Percentiles rank a stretch among this genome's conserved stretches.
Conservation (phyloP, 23 tunicate species). For the Halocynthia roretzi region DNA sequence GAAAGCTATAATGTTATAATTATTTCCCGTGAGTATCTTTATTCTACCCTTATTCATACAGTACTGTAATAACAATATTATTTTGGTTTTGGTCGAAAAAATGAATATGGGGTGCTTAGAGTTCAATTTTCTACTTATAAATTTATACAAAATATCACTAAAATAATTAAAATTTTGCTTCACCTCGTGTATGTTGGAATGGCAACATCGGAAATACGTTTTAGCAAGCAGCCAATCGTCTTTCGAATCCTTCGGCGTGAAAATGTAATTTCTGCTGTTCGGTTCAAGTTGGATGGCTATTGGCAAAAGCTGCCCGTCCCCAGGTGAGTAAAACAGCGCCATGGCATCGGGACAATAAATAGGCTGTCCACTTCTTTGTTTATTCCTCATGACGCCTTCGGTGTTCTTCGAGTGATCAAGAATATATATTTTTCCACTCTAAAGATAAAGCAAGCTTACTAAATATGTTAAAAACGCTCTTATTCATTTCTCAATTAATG, state of each 20-base stretch:
- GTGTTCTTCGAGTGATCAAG: slow-evolving; percentile 13
- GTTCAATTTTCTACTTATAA: too few species aligned
- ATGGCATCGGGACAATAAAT: slow-evolving; percentile 27
- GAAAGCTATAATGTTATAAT: too few species aligned
- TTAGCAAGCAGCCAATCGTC: slow-evolving; percentile 48
- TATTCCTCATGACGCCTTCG: slow-evolving; percentile 7
- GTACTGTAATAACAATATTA: too few species aligned
- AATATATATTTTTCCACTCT: slow-evolving; percentile 35
- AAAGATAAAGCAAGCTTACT: neutral
- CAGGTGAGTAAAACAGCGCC: slow-evolving; percentile 15
- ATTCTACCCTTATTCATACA: too few species aligned
- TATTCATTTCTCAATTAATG: neutral
- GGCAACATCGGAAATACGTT: slow-evolving; percentile 34
- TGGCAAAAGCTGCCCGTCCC: slow-evolving; percentile 27
- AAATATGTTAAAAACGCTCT: neutral
- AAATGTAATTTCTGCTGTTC: slow-evolving; percentile 19
- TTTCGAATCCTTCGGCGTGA: slow-evolving; percentile 21
- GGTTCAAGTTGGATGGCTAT: slow-evolving; percentile 45
- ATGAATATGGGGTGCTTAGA: too few species aligned
- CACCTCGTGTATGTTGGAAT: slow-evolving; percentile 27
- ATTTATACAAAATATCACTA: too few species aligned
- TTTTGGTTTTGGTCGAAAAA: too few species aligned
- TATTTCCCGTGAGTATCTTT: too few species aligned
- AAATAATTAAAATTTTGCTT: too few species aligned
- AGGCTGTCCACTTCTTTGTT: neutral